Evolutionary conservation across 1,140 invertebrate genomes (phyloP), one percentile per base, ranked within the genome.

Genomic region (Plodia interpunctella): DNA sequence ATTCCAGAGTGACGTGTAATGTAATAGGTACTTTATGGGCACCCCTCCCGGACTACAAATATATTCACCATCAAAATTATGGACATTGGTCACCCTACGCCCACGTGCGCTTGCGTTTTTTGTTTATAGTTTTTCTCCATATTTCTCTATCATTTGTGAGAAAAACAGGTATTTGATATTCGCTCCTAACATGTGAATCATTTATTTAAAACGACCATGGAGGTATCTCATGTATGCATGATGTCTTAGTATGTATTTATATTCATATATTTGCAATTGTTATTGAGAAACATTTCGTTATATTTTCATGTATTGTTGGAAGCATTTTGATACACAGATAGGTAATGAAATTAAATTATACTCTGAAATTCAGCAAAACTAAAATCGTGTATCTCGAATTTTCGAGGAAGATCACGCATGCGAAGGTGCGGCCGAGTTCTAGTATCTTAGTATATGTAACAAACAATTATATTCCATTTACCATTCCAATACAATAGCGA

Each of bases 61-160:
- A n/a, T n/a, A n/a, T n/a, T n/a, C n/a, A n/a, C 21, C 21, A 3
- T 25, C 21, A 44, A 44, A 44, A 44, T 2, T n/a, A 44, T 44
- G 5, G n/a, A 1, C 38, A 44, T n/a, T 44, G 5, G n/a, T 3
- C 38, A 44, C 38, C 38, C 15, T 17, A 44, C 38, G 5, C 38
- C 35, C 38, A 44, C 38, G 38, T 44, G 38, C 38, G 5, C 13
- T 15, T 15, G 32, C 32, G 15, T 44, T 44, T 28, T 44, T 44
- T 44, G 38, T 44, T 44, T 44, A 44, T 15, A 44, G n/a, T 44
- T 44, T 44, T 44, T 44, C 38, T 44, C 38, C 13, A 44, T 44
- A 44, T 15, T 15, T 44, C n/a, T 44, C 38, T 6, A 15, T 15
- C 6, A 44, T 44, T 44, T 44, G 15, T 44, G 38, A 44, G 38